phyloP scores from a whole-genome alignment of 2,797 vertebrate species.

The Ctenopoma multispine region DNA sequence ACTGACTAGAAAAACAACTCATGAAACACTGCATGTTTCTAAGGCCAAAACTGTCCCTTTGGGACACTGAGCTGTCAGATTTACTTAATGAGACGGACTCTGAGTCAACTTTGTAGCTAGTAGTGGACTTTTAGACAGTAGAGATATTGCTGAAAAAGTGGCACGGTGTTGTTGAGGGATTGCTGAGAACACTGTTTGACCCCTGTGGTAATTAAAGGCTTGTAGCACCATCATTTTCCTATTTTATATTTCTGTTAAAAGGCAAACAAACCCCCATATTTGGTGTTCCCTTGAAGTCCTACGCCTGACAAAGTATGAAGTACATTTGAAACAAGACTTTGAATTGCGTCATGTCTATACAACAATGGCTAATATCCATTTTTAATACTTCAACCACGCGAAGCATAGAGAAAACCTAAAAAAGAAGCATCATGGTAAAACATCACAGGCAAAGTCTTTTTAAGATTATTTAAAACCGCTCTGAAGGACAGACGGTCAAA shows the following conservation, averaged over 20 bases:
- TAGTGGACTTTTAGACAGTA: conserved; percentile 40
- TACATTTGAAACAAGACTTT: conserved; percentile 29
- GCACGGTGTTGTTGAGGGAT: conserved; percentile 5
- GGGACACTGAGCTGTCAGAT: conserved; percentile 47
- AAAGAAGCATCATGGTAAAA: conserved; percentile 7
- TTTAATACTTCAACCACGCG: conserved; percentile 3
- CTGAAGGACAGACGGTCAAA: conserved; percentile 42
- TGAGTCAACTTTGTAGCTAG: conserved; percentile 57
- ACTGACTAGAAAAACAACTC: conserved; percentile 45
- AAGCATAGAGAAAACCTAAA: conserved; percentile 5
- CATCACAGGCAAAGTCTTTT: conserved; percentile 4
- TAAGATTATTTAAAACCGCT: conserved; percentile 27
- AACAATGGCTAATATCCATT: conserved; percentile 7
- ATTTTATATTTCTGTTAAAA: conserved; percentile 10
- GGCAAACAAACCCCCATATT: conserved; percentile 14
- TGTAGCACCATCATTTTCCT: conserved; percentile 14
- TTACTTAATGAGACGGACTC: conserved; percentile 52
- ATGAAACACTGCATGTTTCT: conserved; percentile 25
- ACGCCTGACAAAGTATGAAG: conserved; percentile 6
- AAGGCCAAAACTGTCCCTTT: conserved; percentile 43
- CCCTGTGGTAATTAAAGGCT: not conserved
- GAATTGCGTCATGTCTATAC: conserved; percentile 2
- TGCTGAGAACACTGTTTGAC: conserved; percentile 12
- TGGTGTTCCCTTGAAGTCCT: conserved; percentile 7
- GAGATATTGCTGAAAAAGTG: conserved; percentile 17